A percentile compares a stretch with the other conserved stretches of the same genome.
phyloP scores from a whole-genome alignment of 2,888 invertebrate species.

The Uropetala carovei region DNA sequence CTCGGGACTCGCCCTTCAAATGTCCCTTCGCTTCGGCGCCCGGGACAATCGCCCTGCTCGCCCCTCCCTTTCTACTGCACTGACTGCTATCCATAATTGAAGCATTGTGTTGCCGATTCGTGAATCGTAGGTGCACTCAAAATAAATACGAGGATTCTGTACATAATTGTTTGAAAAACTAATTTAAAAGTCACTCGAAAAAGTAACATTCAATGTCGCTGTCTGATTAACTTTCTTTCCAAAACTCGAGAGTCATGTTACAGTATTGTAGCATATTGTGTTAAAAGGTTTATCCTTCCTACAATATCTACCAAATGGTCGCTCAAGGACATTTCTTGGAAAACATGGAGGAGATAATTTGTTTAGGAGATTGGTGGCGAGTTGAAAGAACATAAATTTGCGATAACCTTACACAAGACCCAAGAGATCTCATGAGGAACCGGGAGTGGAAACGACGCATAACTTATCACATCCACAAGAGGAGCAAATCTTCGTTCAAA shows the following conservation, averaged over 20 bases:
- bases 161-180: no score
- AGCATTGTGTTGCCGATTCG: no score
- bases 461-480: not conserved
- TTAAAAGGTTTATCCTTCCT: not conserved
- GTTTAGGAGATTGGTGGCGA: not conserved
- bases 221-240: not conserved
- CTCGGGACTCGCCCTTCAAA: no score
- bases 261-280: not conserved
- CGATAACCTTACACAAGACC: not conserved
- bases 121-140: no score
- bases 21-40: no score
- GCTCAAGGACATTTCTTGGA: slow-evolving; percentile 1
- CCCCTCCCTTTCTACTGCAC: no score
- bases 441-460: not conserved
- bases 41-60: no score
- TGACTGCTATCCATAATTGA: no score
- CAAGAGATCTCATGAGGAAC: not conserved
- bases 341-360: slow-evolving; percentile 8
- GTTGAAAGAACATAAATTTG: not conserved
- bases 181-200: no score
- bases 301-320: not conserved
- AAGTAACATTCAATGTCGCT: not conserved
- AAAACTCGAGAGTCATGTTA: not conserved
- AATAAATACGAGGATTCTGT: no score
- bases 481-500: no score